phyloP scores from a whole-genome alignment of 2,113 vertebrate genomes.

The Isurus oxyrinchus region DNA sequence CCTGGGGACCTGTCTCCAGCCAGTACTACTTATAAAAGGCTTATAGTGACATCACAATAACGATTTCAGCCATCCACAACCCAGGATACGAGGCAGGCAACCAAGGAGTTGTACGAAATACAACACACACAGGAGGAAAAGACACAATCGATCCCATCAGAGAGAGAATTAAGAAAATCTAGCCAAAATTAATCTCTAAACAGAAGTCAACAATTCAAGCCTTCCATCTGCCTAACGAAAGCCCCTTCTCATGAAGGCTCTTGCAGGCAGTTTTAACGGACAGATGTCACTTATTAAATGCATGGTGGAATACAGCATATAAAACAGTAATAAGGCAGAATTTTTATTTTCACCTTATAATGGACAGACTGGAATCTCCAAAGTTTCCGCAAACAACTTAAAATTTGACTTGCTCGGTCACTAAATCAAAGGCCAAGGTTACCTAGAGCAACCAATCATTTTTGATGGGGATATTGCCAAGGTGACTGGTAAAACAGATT shows the following conservation, averaged over 20 bases:
- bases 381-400: neutral
- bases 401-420: neutral
- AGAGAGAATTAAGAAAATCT: neutral
- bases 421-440: neutral
- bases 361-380: neutral
- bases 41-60: conserved; percentile 32
- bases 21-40: neutral
- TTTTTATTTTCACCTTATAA: too few relatives aligned
- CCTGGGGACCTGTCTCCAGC: neutral
- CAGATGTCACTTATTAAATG: neutral
- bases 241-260: neutral
- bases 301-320: neutral
- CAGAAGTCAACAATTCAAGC: neutral
- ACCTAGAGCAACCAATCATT: neutral
- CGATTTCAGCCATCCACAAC: neutral
- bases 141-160: neutral
- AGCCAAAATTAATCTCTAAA: neutral
- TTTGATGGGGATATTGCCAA: neutral
- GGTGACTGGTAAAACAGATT: neutral
- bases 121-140: neutral
- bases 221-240: neutral
- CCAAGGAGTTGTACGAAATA: neutral
- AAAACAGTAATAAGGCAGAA: neutral
- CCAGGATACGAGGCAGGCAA: neutral
- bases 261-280: neutral